Evolutionary conservation across 2,797 vertebrate species (phyloP), one percentile per base, ranked within the genome.

Genomic region (Dryobates pubescens): DNA sequence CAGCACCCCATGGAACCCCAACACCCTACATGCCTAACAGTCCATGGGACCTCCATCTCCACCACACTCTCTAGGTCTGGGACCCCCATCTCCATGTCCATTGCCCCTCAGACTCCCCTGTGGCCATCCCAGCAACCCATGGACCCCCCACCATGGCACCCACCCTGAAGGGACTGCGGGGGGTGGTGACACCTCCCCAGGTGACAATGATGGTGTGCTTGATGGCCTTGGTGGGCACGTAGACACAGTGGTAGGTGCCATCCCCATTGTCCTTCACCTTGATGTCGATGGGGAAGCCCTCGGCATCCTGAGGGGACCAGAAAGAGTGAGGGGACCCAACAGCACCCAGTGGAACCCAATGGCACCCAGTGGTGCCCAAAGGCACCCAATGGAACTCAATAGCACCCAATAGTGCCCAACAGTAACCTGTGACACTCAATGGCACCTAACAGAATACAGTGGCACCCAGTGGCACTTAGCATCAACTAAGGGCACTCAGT

Each of bases 191-290:
- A 0, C 98, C 98, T 1, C 98, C 99, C 99, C 99, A 99, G 95
- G 98, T 98, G 84, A 99, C 88, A 86, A 99, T 99, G 97, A 99
- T 98, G 65, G 99, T 99, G 97, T 99, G 99, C 92, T 99, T 99
- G 89, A 99, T 98, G 91, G 99, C 96, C 96, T 99, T 99, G 92
- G 97, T 97, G 78, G 99, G 99, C 63, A 99, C 96, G 14, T 99
- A 99, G 94, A 98, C 97, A 58, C 99, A 99, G 88, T 98, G 95
- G 96, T 98, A 99, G 47, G 98, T 99, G 90, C 98, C 98, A 0
- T 99, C 99, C 4, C 98, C 98, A 2, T 98, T 99, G 93, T 99
- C 98, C 83, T 98, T 98, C 94, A 99, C 98, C 94, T 99, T 98
- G 96, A 99, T 98, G 96, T 99, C 98, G 30, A 99, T 99, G 90